Percentiles rank a stretch among this genome's conserved stretches.
Evolutionary conservation across 1,140 invertebrate genomes (phyloP).

Genomic region (Aphidius ervi): DNA sequence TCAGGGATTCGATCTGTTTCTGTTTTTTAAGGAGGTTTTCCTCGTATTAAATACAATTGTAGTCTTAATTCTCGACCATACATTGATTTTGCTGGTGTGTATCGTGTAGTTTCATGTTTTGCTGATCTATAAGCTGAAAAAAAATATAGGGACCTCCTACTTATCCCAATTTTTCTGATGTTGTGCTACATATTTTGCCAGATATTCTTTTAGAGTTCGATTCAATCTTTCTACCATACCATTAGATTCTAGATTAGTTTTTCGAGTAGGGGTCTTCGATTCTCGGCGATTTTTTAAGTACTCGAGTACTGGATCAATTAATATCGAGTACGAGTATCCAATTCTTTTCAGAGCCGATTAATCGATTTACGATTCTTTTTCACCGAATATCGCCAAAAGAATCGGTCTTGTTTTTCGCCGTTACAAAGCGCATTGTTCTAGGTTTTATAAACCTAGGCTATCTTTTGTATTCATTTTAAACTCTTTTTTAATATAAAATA

Average conservation of each 20-base stretch:
- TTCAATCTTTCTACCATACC: constrained; percentile 44
- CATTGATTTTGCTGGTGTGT: constrained; percentile 15
- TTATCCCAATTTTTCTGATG: constrained; percentile 17
- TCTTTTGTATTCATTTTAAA: too few species aligned
- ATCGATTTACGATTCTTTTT: too few species aligned
- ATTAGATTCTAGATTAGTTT: constrained; percentile 44
- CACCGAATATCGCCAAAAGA: too few species aligned
- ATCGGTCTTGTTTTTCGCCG: too few species aligned
- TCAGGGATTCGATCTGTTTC: background rate
- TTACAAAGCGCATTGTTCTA: too few species aligned
- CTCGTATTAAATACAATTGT: constrained; percentile 6
- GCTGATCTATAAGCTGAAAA: constrained; percentile 17
- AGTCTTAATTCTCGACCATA: constrained; percentile 12
- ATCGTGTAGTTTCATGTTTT: constrained; percentile 14
- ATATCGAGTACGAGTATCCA: too few species aligned
- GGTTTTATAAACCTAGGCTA: too few species aligned
- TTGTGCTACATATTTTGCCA: constrained; percentile 15
- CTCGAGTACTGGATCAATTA: too few species aligned
- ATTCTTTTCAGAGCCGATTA: too few species aligned
- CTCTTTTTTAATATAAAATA: too few species aligned
- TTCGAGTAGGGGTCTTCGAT: too few species aligned
- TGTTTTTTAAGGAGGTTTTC: background rate
- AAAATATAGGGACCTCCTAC: constrained; percentile 17
- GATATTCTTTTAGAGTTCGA: constrained; percentile 27
- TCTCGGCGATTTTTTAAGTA: too few species aligned